Base-by-base conservation (phyloP, 2,113 vertebrate genomes). In the Canis aureus region DNA sequence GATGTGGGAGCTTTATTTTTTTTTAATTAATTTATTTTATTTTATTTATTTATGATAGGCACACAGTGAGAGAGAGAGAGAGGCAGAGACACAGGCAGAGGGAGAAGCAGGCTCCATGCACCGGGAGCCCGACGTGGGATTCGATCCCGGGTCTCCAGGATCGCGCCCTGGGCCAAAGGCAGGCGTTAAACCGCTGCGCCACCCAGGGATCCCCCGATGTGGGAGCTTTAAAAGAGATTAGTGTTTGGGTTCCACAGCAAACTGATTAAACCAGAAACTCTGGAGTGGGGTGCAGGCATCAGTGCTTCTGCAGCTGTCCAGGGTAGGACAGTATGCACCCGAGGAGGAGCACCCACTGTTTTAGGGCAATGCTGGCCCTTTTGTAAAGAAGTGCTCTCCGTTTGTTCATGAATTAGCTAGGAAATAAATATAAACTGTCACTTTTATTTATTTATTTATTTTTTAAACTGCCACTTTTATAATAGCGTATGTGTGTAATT, bases 271-370 rank as follows among this genome's bases (percentile, higher is more conserved):
- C 17, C 67, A 27, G 27, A 69, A 35, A 25, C 22, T 60, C 51
- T 64, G 25, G 43, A 51, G 43, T 23, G 1, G 10, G 35, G 29
- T 84, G 49, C 10, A 8, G 79, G 71, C 5, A 1, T 16, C 17
- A 5, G 20, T 2, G 10, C 22, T 94, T 89, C 27, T 35, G 43
- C 49, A 78, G 7, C 51, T 29, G 4, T 38, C 27, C 11, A 11
- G 60, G 27, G 64, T 25, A 67, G 69, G 60, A 62, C 67, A 3
- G 13, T 25, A 35, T 57, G 35, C 11, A 27, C 19, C 2, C 62
- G 5, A 15, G 76, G 25, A 29, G 13, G 92, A 25, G 23, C 43
- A 13, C 12, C 11, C 5, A 11, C 0, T 25, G 55, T 0, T 1
- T 59, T 20, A 19, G 12, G n/a, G 27, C 22, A 51, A 8, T 4